These are phyloP conservation scores for Desmodus rotundus DNA, from an alignment of 2,113 vertebrate species.

Conservation along the genomic window DNA sequence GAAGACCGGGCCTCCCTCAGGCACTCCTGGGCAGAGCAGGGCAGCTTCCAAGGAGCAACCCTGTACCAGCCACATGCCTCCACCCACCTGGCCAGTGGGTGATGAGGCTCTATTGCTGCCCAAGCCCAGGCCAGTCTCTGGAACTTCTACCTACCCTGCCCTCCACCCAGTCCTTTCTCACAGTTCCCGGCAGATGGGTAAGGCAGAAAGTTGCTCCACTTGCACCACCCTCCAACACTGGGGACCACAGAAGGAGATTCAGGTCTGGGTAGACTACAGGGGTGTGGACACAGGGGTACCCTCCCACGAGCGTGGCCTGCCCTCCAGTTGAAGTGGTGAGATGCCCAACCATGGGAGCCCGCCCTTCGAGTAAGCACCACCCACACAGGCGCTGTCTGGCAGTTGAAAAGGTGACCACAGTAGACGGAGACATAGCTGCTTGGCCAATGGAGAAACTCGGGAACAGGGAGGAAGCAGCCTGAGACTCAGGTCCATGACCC, in stretches of 20 bases:
- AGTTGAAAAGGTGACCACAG: background rate
- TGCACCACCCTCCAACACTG: background rate
- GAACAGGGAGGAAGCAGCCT: background rate
- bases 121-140: background rate
- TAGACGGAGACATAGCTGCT: no score
- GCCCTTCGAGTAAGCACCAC: accelerated
- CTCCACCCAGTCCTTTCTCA: no score
- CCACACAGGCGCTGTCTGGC: accelerated
- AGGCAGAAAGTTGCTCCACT: accelerated
- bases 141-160: background rate
- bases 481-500: accelerated
- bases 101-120: background rate
- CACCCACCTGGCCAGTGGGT: background rate
- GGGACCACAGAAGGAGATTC: background rate
- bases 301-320: no score
- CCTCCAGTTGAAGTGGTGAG: background rate
- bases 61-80: background rate
- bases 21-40: background rate
- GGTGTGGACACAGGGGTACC: background rate
- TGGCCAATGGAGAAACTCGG: background rate
- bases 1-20: background rate
- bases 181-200: background rate
- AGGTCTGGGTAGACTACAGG: background rate
- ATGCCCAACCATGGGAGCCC: background rate
- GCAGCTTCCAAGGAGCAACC: background rate